Base-by-base conservation (phyloP, 1,140 invertebrate species). In the Sesamia nonagrioides region DNA sequence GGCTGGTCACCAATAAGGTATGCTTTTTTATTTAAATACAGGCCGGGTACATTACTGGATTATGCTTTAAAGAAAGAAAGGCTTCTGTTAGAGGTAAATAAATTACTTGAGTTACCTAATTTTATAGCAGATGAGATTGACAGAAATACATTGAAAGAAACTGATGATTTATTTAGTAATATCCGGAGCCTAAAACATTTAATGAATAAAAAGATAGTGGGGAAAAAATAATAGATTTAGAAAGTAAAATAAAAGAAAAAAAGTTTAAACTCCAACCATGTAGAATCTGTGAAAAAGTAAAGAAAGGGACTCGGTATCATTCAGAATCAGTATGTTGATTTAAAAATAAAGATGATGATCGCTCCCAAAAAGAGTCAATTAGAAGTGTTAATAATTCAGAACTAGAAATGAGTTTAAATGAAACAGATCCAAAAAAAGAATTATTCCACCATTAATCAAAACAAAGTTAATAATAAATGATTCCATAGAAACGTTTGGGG, bases 61-160 rank as follows among this genome's bases (percentile, higher is more conserved):
- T 88, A 90, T 84, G 86, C 84, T 33, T 9, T 86, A 63, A 86
- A 71, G 52, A 88, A 86, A 84, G 84, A 82, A 76, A 82, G 63
- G 56, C 61, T 82, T 21, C 71, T 89, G 83, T 81, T 87, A 48
- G 83, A 89, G 27, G 72, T 85, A 54, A 78, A 82, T 15, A 84
- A 77, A 80, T 73, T 69, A 15, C 88, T 88, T n/a, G 78, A 86
- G 8, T 79, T 91, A 78, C 89, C 89, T 60, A 78, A 86, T 52
- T 88, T 78, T 83, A 88, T 90, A 79, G 61, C 73, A 69, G 79
- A 89, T 81, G 80, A 79, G 75, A 86, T 89, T 40, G 72, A 89
- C 78, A 90, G 77, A 83, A 61, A 86, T 54, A 80, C 78, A 13
- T 48, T 86, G 48, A 79, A 83, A 83, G 69, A 88, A 15, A 82